These are phyloP conservation scores for Leptinotarsa lineolata DNA, from an alignment of 1,140 invertebrate genomes.

Conservation along the genomic window DNA sequence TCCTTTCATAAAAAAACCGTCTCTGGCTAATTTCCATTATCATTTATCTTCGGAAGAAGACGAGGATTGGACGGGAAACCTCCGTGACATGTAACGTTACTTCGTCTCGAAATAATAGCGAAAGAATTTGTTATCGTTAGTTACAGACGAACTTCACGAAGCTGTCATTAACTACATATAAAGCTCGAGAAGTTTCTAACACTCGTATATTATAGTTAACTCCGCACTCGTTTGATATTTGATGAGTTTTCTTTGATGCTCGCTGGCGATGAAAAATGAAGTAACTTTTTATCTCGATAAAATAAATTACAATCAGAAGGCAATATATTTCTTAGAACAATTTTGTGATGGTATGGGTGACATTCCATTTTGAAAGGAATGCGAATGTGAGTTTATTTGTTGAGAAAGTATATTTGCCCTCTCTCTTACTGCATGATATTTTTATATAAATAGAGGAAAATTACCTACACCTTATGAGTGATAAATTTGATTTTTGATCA, in stretches of 20 bases:
- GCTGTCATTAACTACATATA: constrained; percentile 29
- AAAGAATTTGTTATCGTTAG: constrained; percentile 39
- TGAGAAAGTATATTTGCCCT: too few species aligned
- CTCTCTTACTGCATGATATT: too few species aligned
- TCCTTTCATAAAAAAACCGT: constrained; percentile 32
- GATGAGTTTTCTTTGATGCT: constrained; percentile 2
- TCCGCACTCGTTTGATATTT: neutral
- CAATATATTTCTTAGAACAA: too few species aligned
- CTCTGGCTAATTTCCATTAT: constrained; percentile 43
- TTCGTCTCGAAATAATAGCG: constrained; percentile 33
- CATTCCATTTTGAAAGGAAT: too few species aligned
- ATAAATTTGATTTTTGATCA: too few species aligned
- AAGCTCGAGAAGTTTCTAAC: constrained; percentile 10
- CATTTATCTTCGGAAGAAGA: constrained; percentile 36
- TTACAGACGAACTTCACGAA: constrained; percentile 8
- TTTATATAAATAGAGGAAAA: too few species aligned
- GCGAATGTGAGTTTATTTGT: too few species aligned
- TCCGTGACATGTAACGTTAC: constrained; percentile 34
- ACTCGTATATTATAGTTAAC: constrained; percentile 19
- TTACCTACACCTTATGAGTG: too few species aligned
- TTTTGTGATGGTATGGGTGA: too few species aligned
- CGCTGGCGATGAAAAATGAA: neutral
- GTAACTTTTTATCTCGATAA: neutral
- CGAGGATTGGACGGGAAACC: constrained; percentile 28
- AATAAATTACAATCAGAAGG: too few species aligned